Percentiles rank a stretch among this genome's conserved stretches.
These are phyloP conservation scores for Keiferia lycopersicella DNA, from an alignment of 2,888 invertebrate genomes.

Conservation along the genomic window DNA sequence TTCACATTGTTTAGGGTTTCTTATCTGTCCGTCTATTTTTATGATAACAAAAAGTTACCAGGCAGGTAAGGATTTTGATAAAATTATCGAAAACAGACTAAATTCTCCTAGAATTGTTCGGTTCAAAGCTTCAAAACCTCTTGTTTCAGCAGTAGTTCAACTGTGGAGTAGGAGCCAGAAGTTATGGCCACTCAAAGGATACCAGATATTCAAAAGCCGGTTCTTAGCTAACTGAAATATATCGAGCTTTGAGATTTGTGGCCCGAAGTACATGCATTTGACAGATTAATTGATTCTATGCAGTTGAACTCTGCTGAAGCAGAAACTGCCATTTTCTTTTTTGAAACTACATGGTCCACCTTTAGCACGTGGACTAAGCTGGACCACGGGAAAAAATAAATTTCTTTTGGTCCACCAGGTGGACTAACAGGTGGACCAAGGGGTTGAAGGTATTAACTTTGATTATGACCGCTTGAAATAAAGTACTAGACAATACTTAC, in stretches of 20 bases:
- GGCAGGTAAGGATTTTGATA: no score
- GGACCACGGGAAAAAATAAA: no score
- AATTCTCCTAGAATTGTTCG: neutral
- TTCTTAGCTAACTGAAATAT: conserved; percentile 23
- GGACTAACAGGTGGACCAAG: no score
- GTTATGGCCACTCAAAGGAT: conserved; percentile 7
- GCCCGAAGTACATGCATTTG: conserved; percentile 44
- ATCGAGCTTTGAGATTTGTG: conserved; percentile 27
- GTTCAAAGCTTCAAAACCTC: neutral
- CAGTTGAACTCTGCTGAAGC: neutral
- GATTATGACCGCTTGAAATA: no score
- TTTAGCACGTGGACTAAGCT: no score
- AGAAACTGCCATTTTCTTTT: neutral
- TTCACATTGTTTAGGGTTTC: no score
- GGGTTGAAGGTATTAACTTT: no score
- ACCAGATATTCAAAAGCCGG: conserved; percentile 3
- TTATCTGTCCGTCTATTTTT: no score
- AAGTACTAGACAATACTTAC: no score
- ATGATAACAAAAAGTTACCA: no score
- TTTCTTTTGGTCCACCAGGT: no score
- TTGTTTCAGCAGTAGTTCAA: neutral
- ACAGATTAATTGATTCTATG: conserved; percentile 57
- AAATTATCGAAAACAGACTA: neutral
- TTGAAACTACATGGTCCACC: no score
- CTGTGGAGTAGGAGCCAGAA: neutral